phyloP scores from a whole-genome alignment of 2,113 vertebrate genomes.

The Antigone vipio region DNA sequence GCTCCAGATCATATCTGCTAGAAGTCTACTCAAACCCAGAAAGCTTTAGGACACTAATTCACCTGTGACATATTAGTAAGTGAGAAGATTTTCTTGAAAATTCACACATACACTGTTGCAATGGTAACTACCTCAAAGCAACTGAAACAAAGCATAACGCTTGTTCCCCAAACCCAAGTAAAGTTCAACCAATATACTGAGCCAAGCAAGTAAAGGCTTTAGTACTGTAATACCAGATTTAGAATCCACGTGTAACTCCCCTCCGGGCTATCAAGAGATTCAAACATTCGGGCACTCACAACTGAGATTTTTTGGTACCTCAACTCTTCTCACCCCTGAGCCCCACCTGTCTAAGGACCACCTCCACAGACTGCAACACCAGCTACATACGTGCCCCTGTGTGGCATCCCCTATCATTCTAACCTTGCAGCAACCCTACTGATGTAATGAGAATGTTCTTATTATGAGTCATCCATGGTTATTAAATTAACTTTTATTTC shows the following conservation, averaged over 20 bases:
- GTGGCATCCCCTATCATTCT: background rate
- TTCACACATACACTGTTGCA: background rate
- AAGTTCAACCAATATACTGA: background rate
- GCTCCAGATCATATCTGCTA: background rate
- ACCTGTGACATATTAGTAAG: background rate
- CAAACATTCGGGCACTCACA: background rate
- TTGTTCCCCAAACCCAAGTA: background rate
- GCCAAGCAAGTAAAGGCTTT: background rate
- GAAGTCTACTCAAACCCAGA: background rate
- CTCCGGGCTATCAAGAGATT: background rate
- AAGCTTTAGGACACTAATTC: background rate
- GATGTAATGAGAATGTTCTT: background rate
- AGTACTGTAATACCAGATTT: background rate
- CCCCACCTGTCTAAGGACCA: background rate
- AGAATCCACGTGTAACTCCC: background rate
- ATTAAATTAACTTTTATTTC: conserved; percentile 50
- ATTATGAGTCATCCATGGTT: conserved; percentile 28
- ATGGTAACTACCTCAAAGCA: background rate
- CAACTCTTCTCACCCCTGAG: background rate
- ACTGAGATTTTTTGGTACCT: background rate
- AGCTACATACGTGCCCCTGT: background rate
- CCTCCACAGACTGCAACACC: background rate
- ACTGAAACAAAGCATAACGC: background rate
- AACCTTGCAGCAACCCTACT: background rate
- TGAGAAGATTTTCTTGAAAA: background rate